A percentile compares a stretch with the other conserved stretches of the same genome.
These are phyloP conservation scores for Rhingia campestris DNA, from an alignment of 2,888 invertebrate species.

Conservation along the genomic window DNA sequence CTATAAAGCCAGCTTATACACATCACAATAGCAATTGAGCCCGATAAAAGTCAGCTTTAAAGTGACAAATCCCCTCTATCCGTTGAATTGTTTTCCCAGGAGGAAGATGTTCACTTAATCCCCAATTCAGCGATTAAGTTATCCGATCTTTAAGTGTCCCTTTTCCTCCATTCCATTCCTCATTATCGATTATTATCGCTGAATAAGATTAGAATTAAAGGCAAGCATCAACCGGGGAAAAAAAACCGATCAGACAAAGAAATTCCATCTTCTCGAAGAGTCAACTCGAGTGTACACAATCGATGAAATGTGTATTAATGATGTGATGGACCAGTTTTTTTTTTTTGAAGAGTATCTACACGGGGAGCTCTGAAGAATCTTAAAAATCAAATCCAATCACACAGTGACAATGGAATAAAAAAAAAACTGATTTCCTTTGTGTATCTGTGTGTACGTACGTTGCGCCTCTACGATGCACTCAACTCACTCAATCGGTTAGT, in stretches of 20 bases:
- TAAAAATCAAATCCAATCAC: conserved; percentile 62
- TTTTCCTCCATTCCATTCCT: conserved; percentile 9
- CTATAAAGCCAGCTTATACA: conserved; percentile 7
- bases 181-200: conserved; percentile 66
- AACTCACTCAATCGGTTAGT: conserved; percentile 69
- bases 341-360: conserved; percentile 40
- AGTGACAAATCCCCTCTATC: no score
- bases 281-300: neutral
- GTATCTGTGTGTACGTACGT: conserved; percentile 6
- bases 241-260: conserved; percentile 39
- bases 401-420: conserved; percentile 57
- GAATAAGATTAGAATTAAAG: conserved; percentile 58
- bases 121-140: conserved; percentile 41
- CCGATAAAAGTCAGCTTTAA: no score
- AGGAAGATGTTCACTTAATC: conserved; percentile 38
- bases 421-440: conserved; percentile 59
- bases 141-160: conserved; percentile 41
- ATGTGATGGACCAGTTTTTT: conserved; percentile 67
- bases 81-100: neutral
- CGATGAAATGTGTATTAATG: conserved; percentile 63
- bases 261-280: conserved; percentile 20
- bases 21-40: neutral
- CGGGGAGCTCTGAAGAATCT: conserved; percentile 21
- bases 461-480: neutral
- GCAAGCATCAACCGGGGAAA: conserved; percentile 15